Conservation (phyloP, 2,888 invertebrate species). For the Cloeon dipterum region DNA sequence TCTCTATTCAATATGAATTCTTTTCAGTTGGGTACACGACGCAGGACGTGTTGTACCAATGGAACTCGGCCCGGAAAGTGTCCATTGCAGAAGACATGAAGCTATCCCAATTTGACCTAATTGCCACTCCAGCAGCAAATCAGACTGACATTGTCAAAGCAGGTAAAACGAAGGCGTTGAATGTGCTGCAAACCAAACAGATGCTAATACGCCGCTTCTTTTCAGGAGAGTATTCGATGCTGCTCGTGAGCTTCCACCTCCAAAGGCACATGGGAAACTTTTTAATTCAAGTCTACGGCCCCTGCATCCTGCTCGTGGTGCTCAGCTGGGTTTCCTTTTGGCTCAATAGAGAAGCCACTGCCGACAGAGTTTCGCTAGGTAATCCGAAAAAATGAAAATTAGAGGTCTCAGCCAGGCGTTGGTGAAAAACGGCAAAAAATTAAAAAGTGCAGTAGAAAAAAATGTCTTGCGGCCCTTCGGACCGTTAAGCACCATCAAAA, state of each 20-base stretch:
- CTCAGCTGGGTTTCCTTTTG: slow-evolving; percentile 73
- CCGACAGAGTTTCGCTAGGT: slow-evolving; percentile 60
- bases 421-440: no score
- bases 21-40: slow-evolving; percentile 47
- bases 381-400: no score
- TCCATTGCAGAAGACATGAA: slow-evolving; percentile 62
- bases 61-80: slow-evolving; percentile 46
- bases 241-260: slow-evolving; percentile 50
- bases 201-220: no score
- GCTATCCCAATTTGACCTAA: slow-evolving; percentile 62
- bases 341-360: slow-evolving; percentile 65
- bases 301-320: slow-evolving; percentile 61
- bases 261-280: slow-evolving; percentile 71
- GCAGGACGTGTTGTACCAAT: slow-evolving; percentile 45
- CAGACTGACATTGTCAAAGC: slow-evolving; percentile 24
- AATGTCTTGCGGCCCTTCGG: no score
- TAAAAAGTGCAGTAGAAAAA: no score
- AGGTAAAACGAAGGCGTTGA: slow-evolving; percentile 13
- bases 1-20: no score
- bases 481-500: no score
- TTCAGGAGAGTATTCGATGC: slow-evolving; percentile 42
- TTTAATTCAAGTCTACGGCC: slow-evolving; percentile 65
- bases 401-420: no score
- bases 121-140: slow-evolving; percentile 47
- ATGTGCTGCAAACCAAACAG: no score